Base-by-base conservation (phyloP, 2,888 invertebrate species). In the Eremobia ochroleuca region DNA sequence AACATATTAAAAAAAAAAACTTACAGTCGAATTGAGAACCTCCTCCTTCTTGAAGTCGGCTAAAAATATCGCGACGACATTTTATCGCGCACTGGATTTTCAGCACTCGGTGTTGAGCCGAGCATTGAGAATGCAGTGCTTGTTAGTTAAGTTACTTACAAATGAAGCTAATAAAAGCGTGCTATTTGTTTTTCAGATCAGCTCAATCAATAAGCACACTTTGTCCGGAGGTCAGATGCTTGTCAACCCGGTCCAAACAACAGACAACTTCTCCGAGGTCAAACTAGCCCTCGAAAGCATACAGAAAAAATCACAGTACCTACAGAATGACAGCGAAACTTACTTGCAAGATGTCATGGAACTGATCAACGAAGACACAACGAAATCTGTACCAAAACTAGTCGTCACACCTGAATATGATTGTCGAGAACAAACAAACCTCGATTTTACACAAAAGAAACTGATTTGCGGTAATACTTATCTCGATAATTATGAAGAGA, bases 221-320 rank as follows among this genome's bases (percentile, higher is more conserved):
- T 86, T 96, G 11, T 93, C 95, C 0, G 96, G 96, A 0, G 96
- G 96, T 0, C 94, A 96, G 13, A 94, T 96, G 0, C 91, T 93
- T 4, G 94, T 95, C 0, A 95, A 94, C 83, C 85, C 90, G 0
- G 83, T 83, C 0, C 86, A 87, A 2, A 28, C 88, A 1, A 37
- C 89, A 4, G 92, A 91, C 77, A 92, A 92, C 66, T 85, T 88
- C 46, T 81, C 87, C 4, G 93, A 94, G 52, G 88, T 95, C 0
- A 92, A 93, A 64, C 82, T 90, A 3, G 95, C 94, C 0, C 75
- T 95, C 0, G 90, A 91, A 28, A 92, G 90, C 21, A 92, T 94
- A 0, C 89, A 93, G 15, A 89, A 92, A 13, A 91, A 92, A 37
- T 90, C 92, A 1, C 89, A 91, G 25, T 89, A 87, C 58, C 79